These are phyloP conservation scores for Gastrophryne carolinensis DNA, from an alignment of 2,797 vertebrate species.

Conservation along the genomic window DNA sequence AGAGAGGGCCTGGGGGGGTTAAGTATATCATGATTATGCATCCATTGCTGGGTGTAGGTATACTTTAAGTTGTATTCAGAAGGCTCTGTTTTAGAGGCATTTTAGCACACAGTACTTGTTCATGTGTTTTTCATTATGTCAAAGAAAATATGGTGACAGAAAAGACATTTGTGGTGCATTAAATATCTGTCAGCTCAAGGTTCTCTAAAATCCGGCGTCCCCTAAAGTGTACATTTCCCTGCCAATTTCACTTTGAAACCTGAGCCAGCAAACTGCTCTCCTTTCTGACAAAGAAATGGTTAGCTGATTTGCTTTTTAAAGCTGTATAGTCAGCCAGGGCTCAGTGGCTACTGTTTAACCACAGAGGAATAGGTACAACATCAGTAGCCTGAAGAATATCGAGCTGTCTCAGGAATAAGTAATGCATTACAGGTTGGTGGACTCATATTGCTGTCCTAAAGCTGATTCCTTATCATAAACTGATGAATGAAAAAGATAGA, in stretches of 20 bases:
- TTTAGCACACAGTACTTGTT: background rate
- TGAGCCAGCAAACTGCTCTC: conserved; percentile 23
- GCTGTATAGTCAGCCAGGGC: background rate
- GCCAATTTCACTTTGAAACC: conserved; percentile 41
- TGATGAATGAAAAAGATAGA: background rate
- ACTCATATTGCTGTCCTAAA: background rate
- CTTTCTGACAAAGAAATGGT: conserved; percentile 5
- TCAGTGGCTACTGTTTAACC: conserved; percentile 39
- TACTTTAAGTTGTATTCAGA: background rate
- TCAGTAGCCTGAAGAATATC: background rate
- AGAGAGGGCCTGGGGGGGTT: no score
- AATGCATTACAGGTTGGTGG: background rate
- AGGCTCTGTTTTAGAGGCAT: background rate
- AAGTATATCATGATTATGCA: no score
- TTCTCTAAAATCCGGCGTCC: conserved; percentile 18
- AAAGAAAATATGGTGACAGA: conserved; percentile 26
- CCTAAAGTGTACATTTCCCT: conserved; percentile 25
- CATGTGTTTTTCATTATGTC: conserved; percentile 24
- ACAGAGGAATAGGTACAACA: conserved; percentile 30
- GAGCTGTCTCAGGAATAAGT: conserved; percentile 2
- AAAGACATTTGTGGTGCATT: conserved; percentile 29
- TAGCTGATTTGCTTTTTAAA: conserved; percentile 20
- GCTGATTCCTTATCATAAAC: no score
- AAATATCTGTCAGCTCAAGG: conserved; percentile 27
- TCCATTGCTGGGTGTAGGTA: no score